phyloP scores from a whole-genome alignment of 2,113 vertebrate genomes.

The Apaloderma vittatum region DNA sequence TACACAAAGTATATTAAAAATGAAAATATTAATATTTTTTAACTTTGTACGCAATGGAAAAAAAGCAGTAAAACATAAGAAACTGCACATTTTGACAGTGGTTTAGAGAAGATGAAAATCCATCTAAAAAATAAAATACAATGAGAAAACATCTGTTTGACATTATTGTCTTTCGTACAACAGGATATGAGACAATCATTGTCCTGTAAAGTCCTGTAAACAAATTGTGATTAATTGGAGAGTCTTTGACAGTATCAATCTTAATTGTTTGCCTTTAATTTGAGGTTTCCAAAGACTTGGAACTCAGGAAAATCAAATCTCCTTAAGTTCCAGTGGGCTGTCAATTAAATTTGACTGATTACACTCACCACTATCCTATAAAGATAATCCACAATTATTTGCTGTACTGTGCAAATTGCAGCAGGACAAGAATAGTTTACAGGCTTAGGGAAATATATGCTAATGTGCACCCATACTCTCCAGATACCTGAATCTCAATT shows the following conservation, averaged over 20 bases:
- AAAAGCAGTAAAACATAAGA: not conserved
- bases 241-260: not conserved
- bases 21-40: too few relatives aligned
- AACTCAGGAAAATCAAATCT: slow-evolving; percentile 54
- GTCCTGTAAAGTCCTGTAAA: not conserved
- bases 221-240: slow-evolving; percentile 43
- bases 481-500: slow-evolving; percentile 36
- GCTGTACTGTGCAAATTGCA: slow-evolving; percentile 32
- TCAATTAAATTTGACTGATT: slow-evolving; percentile 76
- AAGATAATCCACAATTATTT: slow-evolving; percentile 63
- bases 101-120: not conserved
- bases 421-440: slow-evolving; percentile 44
- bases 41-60: not conserved
- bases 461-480: slow-evolving; percentile 35
- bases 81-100: not conserved
- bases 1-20: too few relatives aligned
- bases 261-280: slow-evolving; percentile 55
- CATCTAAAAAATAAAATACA: not conserved
- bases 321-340: slow-evolving; percentile 47
- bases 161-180: not conserved
- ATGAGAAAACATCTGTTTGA: not conserved
- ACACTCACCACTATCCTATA: not conserved
- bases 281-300: slow-evolving; percentile 27
- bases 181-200: not conserved
- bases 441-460: slow-evolving; percentile 37